phyloP scores from a whole-genome alignment of 2,797 vertebrate genomes.

The Sebastes minor region DNA sequence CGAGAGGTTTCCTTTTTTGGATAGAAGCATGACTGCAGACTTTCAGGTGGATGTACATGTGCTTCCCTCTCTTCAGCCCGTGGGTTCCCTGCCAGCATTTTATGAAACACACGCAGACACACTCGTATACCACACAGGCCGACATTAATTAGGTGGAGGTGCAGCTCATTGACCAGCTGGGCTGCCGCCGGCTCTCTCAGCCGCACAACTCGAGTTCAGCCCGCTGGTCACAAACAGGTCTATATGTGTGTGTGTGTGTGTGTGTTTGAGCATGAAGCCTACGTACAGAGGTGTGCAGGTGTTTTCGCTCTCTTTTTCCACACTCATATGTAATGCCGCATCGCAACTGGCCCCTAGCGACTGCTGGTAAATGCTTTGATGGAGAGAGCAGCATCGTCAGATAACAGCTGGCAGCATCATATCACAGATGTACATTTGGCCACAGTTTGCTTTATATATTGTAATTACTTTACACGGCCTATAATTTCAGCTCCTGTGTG shows the following conservation, averaged over 20 bases:
- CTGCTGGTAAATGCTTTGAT: background rate
- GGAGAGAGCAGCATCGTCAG: background rate
- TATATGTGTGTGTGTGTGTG: background rate
- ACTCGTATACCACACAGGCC: background rate
- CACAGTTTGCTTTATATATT: background rate
- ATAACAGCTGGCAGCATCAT: background rate
- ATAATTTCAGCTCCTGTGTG: background rate
- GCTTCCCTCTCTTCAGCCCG: constrained; percentile 26
- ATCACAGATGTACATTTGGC: background rate
- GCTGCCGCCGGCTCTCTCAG: constrained; percentile 22
- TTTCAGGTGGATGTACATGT: constrained; percentile 42
- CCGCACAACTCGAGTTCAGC: constrained; percentile 7
- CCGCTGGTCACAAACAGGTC: background rate
- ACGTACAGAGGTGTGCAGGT: background rate
- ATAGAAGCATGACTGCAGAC: constrained; percentile 6
- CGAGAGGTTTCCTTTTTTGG: no score
- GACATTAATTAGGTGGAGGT: constrained; percentile 51
- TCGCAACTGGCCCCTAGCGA: background rate
- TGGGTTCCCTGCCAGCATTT: constrained; percentile 27
- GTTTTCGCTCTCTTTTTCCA: background rate
- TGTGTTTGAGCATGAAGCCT: background rate
- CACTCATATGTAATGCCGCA: background rate
- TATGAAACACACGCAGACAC: constrained; percentile 43
- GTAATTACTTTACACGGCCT: background rate
- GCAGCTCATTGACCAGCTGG: constrained; percentile 29